Evolutionary conservation across 2,113 vertebrate genomes (phyloP).

Genomic region (Zeus faber): DNA sequence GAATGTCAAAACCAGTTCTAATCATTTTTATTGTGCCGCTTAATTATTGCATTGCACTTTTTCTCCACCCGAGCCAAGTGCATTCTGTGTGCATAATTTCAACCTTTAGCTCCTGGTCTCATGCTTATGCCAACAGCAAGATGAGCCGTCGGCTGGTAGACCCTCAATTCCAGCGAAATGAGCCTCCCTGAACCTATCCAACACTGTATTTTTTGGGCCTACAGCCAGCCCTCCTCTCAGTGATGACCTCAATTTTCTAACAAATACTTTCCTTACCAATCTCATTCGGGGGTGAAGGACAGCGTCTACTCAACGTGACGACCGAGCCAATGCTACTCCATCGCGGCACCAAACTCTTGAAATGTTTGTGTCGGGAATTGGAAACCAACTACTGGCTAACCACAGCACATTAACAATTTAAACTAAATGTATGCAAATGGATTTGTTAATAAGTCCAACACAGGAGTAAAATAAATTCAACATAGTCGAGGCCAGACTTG

Average conservation of each 20-base stretch:
- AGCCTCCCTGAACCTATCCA: slow-evolving; percentile 50
- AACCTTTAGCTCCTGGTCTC: slow-evolving; percentile 67
- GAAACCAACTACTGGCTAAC: slow-evolving; percentile 34
- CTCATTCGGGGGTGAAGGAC: slow-evolving; percentile 63
- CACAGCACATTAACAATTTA: no score
- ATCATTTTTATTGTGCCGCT: slow-evolving; percentile 81
- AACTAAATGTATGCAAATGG: slow-evolving; percentile 8
- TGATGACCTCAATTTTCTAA: slow-evolving; percentile 69
- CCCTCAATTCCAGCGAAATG: slow-evolving; percentile 53
- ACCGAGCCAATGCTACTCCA: slow-evolving; percentile 57
- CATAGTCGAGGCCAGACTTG: no score
- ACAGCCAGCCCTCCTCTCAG: slow-evolving; percentile 61
- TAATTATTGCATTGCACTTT: slow-evolving; percentile 78
- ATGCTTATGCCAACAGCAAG: slow-evolving; percentile 66
- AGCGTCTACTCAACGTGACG: slow-evolving; percentile 51
- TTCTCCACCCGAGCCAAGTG: slow-evolving; percentile 65
- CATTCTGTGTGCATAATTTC: slow-evolving; percentile 73
- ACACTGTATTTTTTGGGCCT: slow-evolving; percentile 61
- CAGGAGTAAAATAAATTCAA: no score
- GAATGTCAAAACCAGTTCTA: slow-evolving; percentile 83
- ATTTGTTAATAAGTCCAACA: no score
- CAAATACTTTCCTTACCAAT: slow-evolving; percentile 54
- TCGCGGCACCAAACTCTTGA: slow-evolving; percentile 47
- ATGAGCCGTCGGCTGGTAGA: slow-evolving; percentile 55
- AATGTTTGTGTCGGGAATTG: slow-evolving; percentile 37